These are phyloP conservation scores for Patagioenas fasciata DNA, from an alignment of 2,113 vertebrate species.

Conservation along the genomic window DNA sequence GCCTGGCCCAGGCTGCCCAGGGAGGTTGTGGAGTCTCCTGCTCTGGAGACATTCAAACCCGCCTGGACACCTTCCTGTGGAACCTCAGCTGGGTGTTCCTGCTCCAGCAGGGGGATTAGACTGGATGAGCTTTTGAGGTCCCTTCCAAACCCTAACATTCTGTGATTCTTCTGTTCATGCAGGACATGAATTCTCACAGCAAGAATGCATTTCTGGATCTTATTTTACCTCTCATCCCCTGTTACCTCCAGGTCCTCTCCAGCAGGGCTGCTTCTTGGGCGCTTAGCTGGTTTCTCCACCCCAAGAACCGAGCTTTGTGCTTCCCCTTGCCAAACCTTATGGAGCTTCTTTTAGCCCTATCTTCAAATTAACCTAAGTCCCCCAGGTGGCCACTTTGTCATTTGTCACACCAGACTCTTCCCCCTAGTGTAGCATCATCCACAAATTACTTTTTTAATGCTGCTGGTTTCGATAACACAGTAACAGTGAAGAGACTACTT, in stretches of 20 bases:
- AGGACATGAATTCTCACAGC: fast-evolving
- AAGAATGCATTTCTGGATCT: fast-evolving
- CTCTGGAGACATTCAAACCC: too few species aligned
- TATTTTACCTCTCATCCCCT: not conserved
- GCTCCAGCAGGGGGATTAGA: too few species aligned
- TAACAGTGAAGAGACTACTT: conserved; percentile 1
- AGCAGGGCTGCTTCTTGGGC: fast-evolving
- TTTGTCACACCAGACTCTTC: not conserved
- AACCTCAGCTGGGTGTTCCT: too few species aligned
- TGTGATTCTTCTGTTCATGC: not conserved
- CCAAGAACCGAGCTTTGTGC: not conserved
- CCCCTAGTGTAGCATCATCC: not conserved
- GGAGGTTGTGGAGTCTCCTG: too few species aligned
- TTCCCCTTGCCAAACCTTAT: not conserved
- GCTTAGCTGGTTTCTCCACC: not conserved
- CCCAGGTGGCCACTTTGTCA: not conserved
- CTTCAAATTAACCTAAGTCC: not conserved
- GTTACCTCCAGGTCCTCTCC: not conserved
- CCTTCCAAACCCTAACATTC: too few species aligned
- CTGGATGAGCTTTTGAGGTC: too few species aligned
- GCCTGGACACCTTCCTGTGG: too few species aligned
- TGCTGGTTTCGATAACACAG: not conserved
- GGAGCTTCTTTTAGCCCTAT: not conserved
- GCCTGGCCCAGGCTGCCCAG: too few species aligned
- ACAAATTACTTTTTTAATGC: conserved; percentile 15